Percentiles rank a stretch among this genome's conserved stretches.
These are phyloP conservation scores for Lycopodina hypogea DNA, from an alignment of 37 sponge, comb jelly and placozoan species.

Conservation along the genomic window DNA sequence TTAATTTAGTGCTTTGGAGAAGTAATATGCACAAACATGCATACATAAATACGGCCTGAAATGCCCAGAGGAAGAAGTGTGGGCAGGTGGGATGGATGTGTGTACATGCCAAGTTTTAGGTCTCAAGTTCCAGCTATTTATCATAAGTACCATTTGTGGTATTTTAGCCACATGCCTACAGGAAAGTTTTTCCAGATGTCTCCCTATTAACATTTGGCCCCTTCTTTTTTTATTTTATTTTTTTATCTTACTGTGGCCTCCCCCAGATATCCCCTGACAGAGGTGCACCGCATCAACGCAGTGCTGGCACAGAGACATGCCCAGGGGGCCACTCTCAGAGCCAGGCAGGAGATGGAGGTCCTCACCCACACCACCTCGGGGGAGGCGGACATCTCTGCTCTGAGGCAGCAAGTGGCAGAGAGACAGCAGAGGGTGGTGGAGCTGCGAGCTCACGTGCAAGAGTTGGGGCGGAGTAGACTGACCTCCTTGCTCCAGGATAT, in stretches of 20 bases:
- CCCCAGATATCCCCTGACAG: conserved; percentile 46
- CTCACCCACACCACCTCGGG: not conserved
- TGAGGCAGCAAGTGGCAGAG: conserved; percentile 23
- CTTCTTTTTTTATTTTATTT: too few relatives aligned
- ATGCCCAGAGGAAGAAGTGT: too few relatives aligned
- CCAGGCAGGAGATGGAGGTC: conserved; percentile 23
- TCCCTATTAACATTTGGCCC: too few relatives aligned
- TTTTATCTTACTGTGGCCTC: not conserved
- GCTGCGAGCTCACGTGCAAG: conserved; percentile 7
- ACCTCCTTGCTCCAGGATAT: conserved; percentile 40
- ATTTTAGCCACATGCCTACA: too few relatives aligned
- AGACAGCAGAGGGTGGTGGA: conserved; percentile 14
- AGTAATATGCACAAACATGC: too few relatives aligned
- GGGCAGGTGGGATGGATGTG: too few relatives aligned
- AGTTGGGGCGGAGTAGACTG: conserved; percentile 15
- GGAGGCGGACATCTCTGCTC: not conserved
- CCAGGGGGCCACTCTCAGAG: conserved; percentile 22
- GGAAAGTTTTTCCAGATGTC: too few relatives aligned
- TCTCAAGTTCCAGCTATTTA: too few relatives aligned
- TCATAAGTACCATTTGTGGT: too few relatives aligned
- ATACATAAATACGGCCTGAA: too few relatives aligned
- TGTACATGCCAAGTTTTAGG: too few relatives aligned
- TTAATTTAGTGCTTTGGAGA: too few relatives aligned
- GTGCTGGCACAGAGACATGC: conserved; percentile 20
- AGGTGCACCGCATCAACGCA: conserved; percentile 35